A percentile compares a stretch with the other conserved stretches of the same genome.
Evolutionary conservation across 2,888 invertebrate genomes (phyloP).

Genomic region (Helleia helle): DNA sequence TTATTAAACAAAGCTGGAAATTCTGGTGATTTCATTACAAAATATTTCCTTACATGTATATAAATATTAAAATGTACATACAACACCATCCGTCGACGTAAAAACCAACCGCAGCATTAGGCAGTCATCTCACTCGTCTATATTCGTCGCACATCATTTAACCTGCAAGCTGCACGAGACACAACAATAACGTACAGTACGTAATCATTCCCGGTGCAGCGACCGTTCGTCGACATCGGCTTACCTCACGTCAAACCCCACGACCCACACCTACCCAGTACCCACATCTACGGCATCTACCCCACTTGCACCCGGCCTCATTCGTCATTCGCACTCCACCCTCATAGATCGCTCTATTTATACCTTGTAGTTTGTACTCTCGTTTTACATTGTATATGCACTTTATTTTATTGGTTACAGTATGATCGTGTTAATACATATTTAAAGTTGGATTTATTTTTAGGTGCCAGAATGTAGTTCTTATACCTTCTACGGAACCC

Average conservation of each 20-base stretch:
- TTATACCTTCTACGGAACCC: too few species aligned
- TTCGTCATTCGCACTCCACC: slow-evolving; percentile 4
- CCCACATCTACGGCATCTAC: slow-evolving; percentile 6
- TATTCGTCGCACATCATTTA: slow-evolving; percentile 18
- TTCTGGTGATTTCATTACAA: too few species aligned
- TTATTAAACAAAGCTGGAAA: too few species aligned
- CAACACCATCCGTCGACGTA: not conserved
- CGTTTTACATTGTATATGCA: not conserved
- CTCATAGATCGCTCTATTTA: not conserved
- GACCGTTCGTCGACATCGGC: slow-evolving; percentile 17
- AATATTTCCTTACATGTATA: not conserved
- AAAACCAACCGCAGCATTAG: not conserved
- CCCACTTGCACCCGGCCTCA: slow-evolving; percentile 14
- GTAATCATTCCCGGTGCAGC: slow-evolving; percentile 15
- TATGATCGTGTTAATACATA: too few species aligned
- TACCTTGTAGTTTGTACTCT: not conserved
- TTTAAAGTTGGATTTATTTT: too few species aligned
- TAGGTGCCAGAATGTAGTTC: too few species aligned
- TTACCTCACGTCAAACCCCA: slow-evolving; percentile 13
- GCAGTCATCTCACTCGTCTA: slow-evolving; percentile 16
- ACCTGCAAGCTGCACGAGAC: slow-evolving; percentile 10
- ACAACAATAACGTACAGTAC: slow-evolving; percentile 8
- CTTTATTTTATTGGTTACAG: not conserved
- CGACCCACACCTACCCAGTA: too few species aligned
- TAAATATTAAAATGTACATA: not conserved